Conservation (phyloP, 2,797 vertebrate genomes). For the Neosilurus hyrtlii region DNA sequence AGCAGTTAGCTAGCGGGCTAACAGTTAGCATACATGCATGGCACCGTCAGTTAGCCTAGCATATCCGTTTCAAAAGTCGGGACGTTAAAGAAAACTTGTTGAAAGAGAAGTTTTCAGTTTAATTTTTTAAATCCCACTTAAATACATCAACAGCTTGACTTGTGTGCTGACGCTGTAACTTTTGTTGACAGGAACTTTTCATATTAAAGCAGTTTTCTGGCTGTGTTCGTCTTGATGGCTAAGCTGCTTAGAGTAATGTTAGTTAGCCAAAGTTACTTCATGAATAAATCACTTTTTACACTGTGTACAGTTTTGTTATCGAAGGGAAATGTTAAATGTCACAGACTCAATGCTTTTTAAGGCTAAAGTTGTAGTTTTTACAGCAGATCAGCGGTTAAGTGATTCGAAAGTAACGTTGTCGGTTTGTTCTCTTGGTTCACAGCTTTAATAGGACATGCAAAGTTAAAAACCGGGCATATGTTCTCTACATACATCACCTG, state of each 20-base stretch:
- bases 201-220: background rate
- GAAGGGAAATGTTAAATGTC: background rate
- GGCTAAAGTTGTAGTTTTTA: background rate
- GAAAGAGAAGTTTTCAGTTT: background rate
- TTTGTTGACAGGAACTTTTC: background rate
- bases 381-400: background rate
- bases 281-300: no score
- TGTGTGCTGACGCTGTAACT: no score
- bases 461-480: background rate
- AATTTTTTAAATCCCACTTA: background rate
- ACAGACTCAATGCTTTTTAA: background rate
- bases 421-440: background rate
- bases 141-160: background rate
- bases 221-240: background rate
- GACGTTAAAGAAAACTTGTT: background rate
- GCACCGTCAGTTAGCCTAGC: slow-evolving; percentile 3
- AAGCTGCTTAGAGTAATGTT: background rate
- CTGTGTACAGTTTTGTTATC: background rate
- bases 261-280: background rate
- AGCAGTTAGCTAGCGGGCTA: slow-evolving; percentile 25
- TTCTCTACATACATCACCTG: background rate
- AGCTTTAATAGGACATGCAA: background rate
- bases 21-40: slow-evolving; percentile 10
- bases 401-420: background rate
- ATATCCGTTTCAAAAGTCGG: slow-evolving; percentile 22